phyloP scores from a whole-genome alignment of 2,888 invertebrate genomes.

The Conus canariensis region DNA sequence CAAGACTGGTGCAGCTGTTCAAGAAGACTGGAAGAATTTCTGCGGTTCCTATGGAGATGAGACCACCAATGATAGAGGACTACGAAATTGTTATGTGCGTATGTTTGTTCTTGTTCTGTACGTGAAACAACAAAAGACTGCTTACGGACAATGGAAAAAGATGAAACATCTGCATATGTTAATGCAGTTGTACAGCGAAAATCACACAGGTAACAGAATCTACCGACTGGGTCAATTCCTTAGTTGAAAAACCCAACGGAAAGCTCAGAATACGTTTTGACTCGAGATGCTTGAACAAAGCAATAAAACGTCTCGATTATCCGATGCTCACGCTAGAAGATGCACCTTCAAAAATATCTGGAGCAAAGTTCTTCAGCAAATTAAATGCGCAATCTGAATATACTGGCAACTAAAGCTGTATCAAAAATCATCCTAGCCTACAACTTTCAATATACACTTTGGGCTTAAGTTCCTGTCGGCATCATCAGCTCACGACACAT shows the following conservation, averaged over 20 bases:
- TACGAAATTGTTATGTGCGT: no score
- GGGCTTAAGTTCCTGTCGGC: constrained; percentile 56
- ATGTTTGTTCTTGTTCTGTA: no score
- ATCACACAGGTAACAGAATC: not conserved
- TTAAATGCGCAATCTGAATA: constrained; percentile 49
- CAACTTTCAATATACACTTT: constrained; percentile 45
- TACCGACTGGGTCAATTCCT: constrained; percentile 33
- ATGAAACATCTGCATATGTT: no score
- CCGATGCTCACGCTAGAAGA: constrained; percentile 28
- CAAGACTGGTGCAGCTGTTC: no score
- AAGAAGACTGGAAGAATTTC: no score
- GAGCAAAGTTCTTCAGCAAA: constrained; percentile 46
- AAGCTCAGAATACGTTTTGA: constrained; percentile 8
- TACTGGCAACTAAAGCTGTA: constrained; percentile 43
- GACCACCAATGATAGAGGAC: no score
- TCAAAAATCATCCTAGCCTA: constrained; percentile 44
- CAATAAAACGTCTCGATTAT: constrained; percentile 9
- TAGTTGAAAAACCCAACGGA: constrained; percentile 27
- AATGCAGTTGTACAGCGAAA: no score
- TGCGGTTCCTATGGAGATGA: no score
- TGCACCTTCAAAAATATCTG: not conserved
- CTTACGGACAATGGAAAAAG: no score
- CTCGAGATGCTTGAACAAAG: not conserved
- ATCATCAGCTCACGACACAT: constrained; percentile 36
- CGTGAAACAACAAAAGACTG: no score